Percentiles rank a stretch among this genome's conserved stretches.
These are phyloP conservation scores for Lacanobia oleracea DNA, from an alignment of 2,888 invertebrate species.

Conservation along the genomic window DNA sequence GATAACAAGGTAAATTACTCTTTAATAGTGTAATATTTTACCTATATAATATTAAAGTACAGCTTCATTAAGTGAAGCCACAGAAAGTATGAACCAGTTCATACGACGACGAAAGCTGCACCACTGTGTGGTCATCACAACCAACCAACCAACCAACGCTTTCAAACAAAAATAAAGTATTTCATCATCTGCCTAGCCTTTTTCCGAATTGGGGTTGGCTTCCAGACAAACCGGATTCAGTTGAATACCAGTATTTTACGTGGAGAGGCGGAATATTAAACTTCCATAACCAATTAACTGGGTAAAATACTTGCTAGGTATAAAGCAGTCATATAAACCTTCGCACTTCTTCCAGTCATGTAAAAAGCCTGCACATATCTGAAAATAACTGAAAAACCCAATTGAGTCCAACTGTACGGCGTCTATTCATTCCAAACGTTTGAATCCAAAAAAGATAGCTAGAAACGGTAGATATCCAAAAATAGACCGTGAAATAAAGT, in stretches of 20 bases:
- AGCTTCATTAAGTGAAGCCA: neutral
- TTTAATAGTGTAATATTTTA: constrained; percentile 3
- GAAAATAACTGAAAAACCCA: constrained; percentile 58
- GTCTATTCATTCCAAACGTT: constrained; percentile 60
- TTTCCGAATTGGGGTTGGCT: too few relatives aligned
- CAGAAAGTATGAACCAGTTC: neutral
- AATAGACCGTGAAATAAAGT: constrained; percentile 37
- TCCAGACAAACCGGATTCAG: too few relatives aligned
- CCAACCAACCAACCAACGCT: too few relatives aligned
- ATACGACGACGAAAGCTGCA: too few relatives aligned
- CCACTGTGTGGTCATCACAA: too few relatives aligned
- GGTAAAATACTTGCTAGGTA: neutral
- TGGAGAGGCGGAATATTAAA: too few relatives aligned
- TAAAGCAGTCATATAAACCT: constrained; percentile 21
- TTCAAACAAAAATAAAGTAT: neutral
- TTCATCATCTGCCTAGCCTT: too few relatives aligned
- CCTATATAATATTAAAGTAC: neutral
- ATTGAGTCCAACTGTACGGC: constrained; percentile 51
- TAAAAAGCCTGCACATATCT: constrained; percentile 45
- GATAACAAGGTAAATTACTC: constrained; percentile 22
- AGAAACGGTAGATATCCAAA: constrained; percentile 39
- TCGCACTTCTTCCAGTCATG: constrained; percentile 10
- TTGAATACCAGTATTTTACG: too few relatives aligned
- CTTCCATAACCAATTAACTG: too few relatives aligned
- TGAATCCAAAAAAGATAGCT: constrained; percentile 58